These are phyloP conservation scores for Ceryle rudis DNA, from an alignment of 2,797 vertebrate species.

Conservation along the genomic window DNA sequence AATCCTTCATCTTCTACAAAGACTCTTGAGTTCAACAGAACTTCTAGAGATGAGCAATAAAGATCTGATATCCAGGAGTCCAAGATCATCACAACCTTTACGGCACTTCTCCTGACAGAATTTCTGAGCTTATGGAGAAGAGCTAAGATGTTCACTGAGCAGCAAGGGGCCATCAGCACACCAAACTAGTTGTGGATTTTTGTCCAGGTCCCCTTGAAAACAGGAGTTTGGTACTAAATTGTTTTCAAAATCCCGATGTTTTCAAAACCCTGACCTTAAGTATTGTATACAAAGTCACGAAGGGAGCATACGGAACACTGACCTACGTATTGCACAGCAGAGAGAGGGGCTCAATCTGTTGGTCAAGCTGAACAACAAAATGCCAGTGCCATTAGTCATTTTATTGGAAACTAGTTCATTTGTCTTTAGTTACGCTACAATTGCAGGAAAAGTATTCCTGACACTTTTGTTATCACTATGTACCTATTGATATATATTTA, in stretches of 20 bases:
- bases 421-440: neutral
- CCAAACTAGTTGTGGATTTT: neutral
- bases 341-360: neutral
- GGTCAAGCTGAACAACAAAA: neutral
- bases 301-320: neutral
- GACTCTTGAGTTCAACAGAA: neutral
- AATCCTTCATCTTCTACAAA: neutral
- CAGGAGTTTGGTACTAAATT: neutral
- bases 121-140: neutral
- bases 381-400: neutral
- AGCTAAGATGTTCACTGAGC: neutral
- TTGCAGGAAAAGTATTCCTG: neutral
- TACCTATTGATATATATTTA: neutral
- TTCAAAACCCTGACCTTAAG: neutral
- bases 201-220: neutral
- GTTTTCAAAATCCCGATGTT: neutral
- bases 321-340: neutral
- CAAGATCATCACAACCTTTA: neutral
- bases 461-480: neutral
- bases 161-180: neutral
- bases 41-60: neutral
- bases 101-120: neutral
- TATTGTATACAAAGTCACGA: neutral
- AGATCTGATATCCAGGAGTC: neutral
- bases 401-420: neutral